Evolutionary conservation across 64 coral and sea anemone species (phyloP), one percentile per base, ranked within the genome.

Genomic region (Actinia tenebrosa): DNA sequence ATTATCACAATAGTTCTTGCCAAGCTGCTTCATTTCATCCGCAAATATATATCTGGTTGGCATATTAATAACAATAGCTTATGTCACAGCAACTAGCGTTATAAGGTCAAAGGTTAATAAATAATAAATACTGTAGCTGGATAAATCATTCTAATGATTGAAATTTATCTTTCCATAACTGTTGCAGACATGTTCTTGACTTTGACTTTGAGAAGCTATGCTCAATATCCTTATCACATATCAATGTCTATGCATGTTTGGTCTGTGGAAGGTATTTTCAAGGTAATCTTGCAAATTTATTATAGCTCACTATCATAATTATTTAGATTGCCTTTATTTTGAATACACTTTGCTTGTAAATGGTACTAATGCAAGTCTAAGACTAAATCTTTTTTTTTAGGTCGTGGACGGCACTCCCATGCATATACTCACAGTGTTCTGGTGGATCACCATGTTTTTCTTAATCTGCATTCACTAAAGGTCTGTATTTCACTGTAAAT

Each of bases 161-260:
- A 37, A 37, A 37, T 37, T 37, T 37, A 37, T 37, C 30, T 37
- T 37, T 37, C 30, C 30, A 37, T 37, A 37, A 37, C 30, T 37
- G 30, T 80, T 81, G 14, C 75, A 93, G 88, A 83, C 92, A 93
- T 86, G 77, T 94, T 16, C 92, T 94, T 23, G 96, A 98, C 77
- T 98, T 98, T 98, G 96, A 98, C 66, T 98, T 98, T 98, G 96
- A 98, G 71, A 98, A 98, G 86, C 90, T 98, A 15, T 98, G 96
- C 87, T 98, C 96, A 13, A 90, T 98, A 72, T 98, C 96, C 30
- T 80, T 98, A 45, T 98, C 96, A n/a, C 96, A 98, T 62, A 95
- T 94, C 16, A 98, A 98, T 95, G 93, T 98, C 27, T 98, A 98
- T 86, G 96, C 96, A 9, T 98, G 96, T 64, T 85, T 98, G 71